These are phyloP conservation scores for Euschistus heros DNA, from an alignment of 1,140 invertebrate genomes.

Conservation along the genomic window DNA sequence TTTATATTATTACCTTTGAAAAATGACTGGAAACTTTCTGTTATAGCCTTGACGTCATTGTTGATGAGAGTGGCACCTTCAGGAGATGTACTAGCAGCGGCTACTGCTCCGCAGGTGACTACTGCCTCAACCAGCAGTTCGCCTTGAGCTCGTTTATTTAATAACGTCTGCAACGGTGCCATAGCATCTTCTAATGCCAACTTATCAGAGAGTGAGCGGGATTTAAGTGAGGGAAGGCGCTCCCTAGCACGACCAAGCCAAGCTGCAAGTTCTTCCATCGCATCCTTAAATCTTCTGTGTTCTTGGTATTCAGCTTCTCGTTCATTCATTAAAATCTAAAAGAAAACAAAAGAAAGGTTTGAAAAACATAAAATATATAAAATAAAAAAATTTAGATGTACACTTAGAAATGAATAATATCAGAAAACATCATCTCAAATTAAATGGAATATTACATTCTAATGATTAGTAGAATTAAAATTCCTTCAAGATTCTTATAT, in stretches of 20 bases:
- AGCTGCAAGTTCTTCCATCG: slow-evolving; percentile 71
- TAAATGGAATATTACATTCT: no score
- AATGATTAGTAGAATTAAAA: no score
- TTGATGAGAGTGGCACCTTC: slow-evolving; percentile 63
- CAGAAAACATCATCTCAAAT: no score
- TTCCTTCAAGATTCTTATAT: no score
- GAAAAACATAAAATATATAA: neutral
- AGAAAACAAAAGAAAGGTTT: neutral
- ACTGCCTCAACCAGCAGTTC: slow-evolving; percentile 76
- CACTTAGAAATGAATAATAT: no score
- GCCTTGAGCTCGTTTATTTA: slow-evolving; percentile 84
- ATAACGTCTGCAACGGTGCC: slow-evolving; percentile 68
- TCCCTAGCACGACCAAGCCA: slow-evolving; percentile 78
- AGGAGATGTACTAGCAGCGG: slow-evolving; percentile 66
- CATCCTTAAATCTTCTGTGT: slow-evolving; percentile 77
- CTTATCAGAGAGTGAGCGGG: slow-evolving; percentile 73
- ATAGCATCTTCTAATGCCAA: slow-evolving; percentile 78
- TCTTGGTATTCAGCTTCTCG: slow-evolving; percentile 78
- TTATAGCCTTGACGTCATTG: slow-evolving; percentile 71
- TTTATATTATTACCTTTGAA: slow-evolving; percentile 46
- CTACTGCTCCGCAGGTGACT: slow-evolving; percentile 72
- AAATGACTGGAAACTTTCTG: slow-evolving; percentile 71
- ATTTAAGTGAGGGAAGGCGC: slow-evolving; percentile 77
- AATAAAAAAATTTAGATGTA: no score
- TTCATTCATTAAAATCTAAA: slow-evolving; percentile 58